Evolutionary conservation across 2,888 invertebrate genomes (phyloP), one percentile per base, ranked within the genome.

Genomic region (Clostera curtula): DNA sequence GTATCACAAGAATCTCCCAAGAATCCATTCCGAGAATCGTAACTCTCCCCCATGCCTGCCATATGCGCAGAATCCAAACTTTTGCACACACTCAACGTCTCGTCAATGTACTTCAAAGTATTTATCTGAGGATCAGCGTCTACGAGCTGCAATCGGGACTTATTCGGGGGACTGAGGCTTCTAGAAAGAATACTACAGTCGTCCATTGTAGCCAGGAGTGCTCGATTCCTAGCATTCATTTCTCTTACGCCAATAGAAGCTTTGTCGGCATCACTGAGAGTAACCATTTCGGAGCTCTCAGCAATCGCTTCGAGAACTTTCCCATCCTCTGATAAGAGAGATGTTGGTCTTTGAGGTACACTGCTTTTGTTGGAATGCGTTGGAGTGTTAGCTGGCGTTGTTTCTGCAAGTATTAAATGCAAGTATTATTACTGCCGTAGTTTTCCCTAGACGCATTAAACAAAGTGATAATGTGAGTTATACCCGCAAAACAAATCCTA

Each of bases 261-360:
- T 46, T 74, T 77, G 36, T 80, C 83, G 5, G 66, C 72, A 13
- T 87, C 87, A 36, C 88, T 89, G 20, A 90, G 63, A 10, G 89
- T 87, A 28, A 88, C 88, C 77, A 90, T 85, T 67, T 91, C 91
- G 12, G 90, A 89, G 39, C 86, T 87, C 71, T 91, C 91, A 14
- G 87, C 87, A 42, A 90, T 90, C 6, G 87, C 89, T 41, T 90
- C 89, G 49, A 91, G 74, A 16, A 73, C 59, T 66, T 90, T 89
- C 1, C 86, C 86, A 36, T 88, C 88, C 53, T 88, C 87, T 2
- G 86, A 86, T 28, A 90, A 77, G 17, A 89, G 71, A 5, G 91
- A 91, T 8, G 89, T 71, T 2, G 88, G 89, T 31, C 90, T 86
- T 58, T 70, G 75, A 2, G 70, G 60, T 5, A 56, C 51, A 25